A percentile compares a stretch with the other conserved stretches of the same genome.
phyloP scores from a whole-genome alignment of 2,797 vertebrate species.

The Trachops cirrhosus region DNA sequence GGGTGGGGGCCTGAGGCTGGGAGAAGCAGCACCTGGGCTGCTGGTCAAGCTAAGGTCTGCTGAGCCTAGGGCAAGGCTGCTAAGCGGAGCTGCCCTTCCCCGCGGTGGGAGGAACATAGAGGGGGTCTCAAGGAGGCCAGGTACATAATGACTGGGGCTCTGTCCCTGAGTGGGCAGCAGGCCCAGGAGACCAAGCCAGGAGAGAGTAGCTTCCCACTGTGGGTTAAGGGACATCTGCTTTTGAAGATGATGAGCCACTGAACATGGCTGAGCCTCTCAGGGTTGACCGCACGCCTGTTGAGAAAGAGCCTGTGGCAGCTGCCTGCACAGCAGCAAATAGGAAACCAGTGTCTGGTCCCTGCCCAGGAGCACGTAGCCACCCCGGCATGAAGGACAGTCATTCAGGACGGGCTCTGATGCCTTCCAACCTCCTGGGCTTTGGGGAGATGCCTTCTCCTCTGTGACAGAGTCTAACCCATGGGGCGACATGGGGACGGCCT shows the following conservation, averaged over 20 bases:
- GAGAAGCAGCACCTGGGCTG: background rate
- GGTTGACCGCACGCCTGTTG: background rate
- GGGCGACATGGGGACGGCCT: background rate
- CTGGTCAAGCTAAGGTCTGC: background rate
- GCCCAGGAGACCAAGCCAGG: background rate
- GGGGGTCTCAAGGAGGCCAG: background rate
- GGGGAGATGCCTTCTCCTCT: background rate
- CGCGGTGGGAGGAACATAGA: background rate
- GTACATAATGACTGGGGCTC: background rate
- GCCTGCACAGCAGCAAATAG: background rate
- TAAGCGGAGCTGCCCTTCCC: background rate
- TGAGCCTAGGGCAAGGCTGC: background rate
- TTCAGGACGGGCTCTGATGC: background rate
- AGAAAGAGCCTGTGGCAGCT: background rate
- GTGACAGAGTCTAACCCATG: background rate
- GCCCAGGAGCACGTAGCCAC: background rate
- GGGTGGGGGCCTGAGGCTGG: background rate
- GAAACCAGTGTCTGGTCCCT: background rate
- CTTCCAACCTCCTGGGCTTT: background rate
- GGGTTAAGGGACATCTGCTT: background rate
- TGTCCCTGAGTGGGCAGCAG: background rate
- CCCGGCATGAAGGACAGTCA: background rate
- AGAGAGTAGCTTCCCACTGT: background rate
- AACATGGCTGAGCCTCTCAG: background rate
- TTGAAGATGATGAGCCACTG: background rate